A percentile compares a stretch with the other conserved stretches of the same genome.
Conservation (phyloP, 2,113 vertebrate genomes). For the Eudorcas thomsonii region DNA sequence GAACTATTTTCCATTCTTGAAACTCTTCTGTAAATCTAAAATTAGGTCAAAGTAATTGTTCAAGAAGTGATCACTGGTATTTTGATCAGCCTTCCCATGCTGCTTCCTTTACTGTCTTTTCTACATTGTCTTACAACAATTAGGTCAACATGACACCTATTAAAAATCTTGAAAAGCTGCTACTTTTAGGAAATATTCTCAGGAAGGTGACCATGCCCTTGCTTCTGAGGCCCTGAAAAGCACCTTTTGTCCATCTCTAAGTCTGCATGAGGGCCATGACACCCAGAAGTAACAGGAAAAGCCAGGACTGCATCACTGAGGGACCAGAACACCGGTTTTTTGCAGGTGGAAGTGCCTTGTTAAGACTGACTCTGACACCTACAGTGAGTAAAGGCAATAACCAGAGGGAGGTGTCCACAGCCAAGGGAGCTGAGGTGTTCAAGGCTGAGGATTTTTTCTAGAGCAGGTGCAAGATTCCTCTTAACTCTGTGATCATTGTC, state of each 20-base stretch:
- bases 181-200: background rate
- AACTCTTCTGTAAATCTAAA: background rate
- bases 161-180: background rate
- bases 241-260: background rate
- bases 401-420: rapidly evolving
- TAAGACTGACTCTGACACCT: background rate
- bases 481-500: background rate
- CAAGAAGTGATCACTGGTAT: background rate
- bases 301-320: background rate
- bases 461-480: background rate
- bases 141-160: background rate
- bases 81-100: background rate
- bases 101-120: background rate
- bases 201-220: background rate
- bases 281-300: background rate
- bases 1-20: background rate
- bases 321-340: background rate
- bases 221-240: background rate
- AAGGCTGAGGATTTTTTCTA: background rate
- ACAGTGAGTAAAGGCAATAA: background rate
- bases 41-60: background rate
- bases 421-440: background rate
- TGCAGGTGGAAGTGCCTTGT: background rate
- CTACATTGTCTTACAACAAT: background rate
- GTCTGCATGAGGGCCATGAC: background rate